Evolutionary conservation across 2,888 invertebrate genomes (phyloP), one percentile per base, ranked within the genome.

Genomic region (Xestoiulus laeticollis): DNA sequence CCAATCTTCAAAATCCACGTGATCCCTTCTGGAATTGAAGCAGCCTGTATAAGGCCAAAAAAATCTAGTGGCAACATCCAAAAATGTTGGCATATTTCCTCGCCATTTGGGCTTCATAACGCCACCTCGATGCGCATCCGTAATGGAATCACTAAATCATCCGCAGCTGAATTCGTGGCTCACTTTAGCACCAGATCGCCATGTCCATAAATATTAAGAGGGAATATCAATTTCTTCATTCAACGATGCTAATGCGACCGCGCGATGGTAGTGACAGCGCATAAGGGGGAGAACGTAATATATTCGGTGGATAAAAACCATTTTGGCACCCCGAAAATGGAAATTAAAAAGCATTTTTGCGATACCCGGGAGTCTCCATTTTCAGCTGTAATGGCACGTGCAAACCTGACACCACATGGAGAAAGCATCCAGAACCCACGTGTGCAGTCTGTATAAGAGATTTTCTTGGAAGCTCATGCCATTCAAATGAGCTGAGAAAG

Each of bases 271-370:
- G 59, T 68, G 59, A 68, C 59, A 68, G 22, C 22, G 59, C 59
- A 68, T 68, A 68, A 68, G 59, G 22, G 59, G 59, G 59, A 68
- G 59, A 0, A 38, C 22, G 22, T 68, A 68, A 68, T 68, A 22
- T 68, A 68, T 68, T 68, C 59, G 59, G 8, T 12, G 59, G 59
- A 68, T 68, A 68, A 68, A 68, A 68, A 68, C 59, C 59, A 68
- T 68, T 68, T 68, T 22, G 22, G 22, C n/a, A 22, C 59, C 59
- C 59, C 59, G 22, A 26, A 68, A 68, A 68, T 68, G 59, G 59
- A 68, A 68, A 68, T 68, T 68, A 68, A 68, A 68, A 53, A n/a
- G 53, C 53, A 53, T 53, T 53, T 53, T 53, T n/a, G n/a, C 53
- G 53, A 68, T 68, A 68, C 59, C 22, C 22, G 53, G 53, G n/a